Evolutionary conservation across 2,888 invertebrate species (phyloP), one percentile per base, ranked within the genome.

Genomic region (Ferdinandea cuprea): DNA sequence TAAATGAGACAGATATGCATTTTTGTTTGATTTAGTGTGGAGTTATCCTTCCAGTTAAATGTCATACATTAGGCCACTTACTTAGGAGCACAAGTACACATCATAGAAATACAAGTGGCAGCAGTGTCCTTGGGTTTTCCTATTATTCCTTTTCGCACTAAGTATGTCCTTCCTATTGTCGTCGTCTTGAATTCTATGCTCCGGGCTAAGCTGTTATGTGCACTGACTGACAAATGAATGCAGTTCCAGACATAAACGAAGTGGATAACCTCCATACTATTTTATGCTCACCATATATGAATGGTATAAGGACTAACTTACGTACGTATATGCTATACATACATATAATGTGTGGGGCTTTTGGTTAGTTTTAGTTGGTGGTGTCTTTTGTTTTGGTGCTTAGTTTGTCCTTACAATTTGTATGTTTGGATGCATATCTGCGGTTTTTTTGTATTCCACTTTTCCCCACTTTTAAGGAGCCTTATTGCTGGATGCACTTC

Each of bases 201-300:
- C 59, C 13, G 63, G n/a, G 50, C 58, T 63, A 76, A 81, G 69
- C 58, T 74, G 65, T 71, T 66, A 32, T 81, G 65, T 76, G 71
- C 80, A 59, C 58, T 30, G 80, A 81, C 76, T 81, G 81, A 81
- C 81, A 76, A 81, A 76, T 71, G 80, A 81, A 81, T 81, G 80
- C 76, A 81, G 71, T 81, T 66, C 48, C 48, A 81, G 76, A 81
- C 72, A 68, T 72, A 79, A 79, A 72, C 71, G 66, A 76, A 76
- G 81, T 81, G 81, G 71, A 76, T 76, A 76, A 76, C 69, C 76
- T 65, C 59, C 65, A 46, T 30, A 65, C 54, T 11, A 19, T 59
- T 28, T 58, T 44, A 48, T 32, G 21, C 58, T 52, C 21, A 40
- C 54, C 1, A 46, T 9, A 63, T 59, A 19, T 61, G 54, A 52